Evolutionary conservation across 2,888 invertebrate genomes (phyloP).

Genomic region (Arrhopalites spinosus): DNA sequence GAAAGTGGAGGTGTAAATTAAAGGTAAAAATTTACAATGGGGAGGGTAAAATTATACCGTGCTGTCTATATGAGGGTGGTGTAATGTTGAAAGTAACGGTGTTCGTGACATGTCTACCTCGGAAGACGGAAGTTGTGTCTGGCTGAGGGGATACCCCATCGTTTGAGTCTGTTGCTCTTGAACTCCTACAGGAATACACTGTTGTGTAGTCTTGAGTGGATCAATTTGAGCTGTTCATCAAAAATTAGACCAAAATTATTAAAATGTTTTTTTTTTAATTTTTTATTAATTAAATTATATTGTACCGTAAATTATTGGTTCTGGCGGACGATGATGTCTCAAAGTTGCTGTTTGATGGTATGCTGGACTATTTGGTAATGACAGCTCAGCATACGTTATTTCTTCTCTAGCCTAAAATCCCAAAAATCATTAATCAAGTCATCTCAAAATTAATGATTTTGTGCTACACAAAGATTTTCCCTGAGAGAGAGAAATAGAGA

Average conservation of each 20-base stretch:
- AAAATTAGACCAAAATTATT: too few species aligned
- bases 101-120: slow-evolving; percentile 49
- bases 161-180: slow-evolving; percentile 56
- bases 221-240: slow-evolving; percentile 66
- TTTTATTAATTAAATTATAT: too few species aligned
- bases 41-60: slow-evolving; percentile 51
- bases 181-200: slow-evolving; percentile 41
- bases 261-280: too few species aligned
- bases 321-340: slow-evolving; percentile 56
- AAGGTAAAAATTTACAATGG: background rate
- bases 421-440: background rate
- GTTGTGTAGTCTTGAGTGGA: slow-evolving; percentile 58
- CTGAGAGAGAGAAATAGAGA: background rate
- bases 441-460: background rate
- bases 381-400: slow-evolving; percentile 66
- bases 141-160: slow-evolving; percentile 57
- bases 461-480: background rate
- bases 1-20: background rate
- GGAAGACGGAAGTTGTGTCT: slow-evolving; percentile 59
- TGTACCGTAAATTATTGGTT: slow-evolving; percentile 66
- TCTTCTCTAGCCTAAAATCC: slow-evolving; percentile 59
- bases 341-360: slow-evolving; percentile 45
- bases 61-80: slow-evolving; percentile 54
- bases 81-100: slow-evolving; percentile 43
- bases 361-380: slow-evolving; percentile 59